phyloP scores from a whole-genome alignment of 2,113 vertebrate genomes.

The Platysteira castanea region DNA sequence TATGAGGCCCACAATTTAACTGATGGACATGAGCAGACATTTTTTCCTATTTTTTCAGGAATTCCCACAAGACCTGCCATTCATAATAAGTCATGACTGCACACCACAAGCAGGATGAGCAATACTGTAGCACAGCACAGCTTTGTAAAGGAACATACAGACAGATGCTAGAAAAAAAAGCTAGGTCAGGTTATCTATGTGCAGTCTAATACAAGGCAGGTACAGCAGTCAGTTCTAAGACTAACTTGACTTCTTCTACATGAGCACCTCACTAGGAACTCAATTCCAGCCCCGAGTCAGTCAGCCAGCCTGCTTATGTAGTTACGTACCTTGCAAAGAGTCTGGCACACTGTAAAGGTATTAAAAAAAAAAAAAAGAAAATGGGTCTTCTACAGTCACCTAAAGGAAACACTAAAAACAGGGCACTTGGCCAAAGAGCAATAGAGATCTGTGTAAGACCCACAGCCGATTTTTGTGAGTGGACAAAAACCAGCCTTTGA shows the following conservation, averaged over 20 bases:
- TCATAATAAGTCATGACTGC: neutral
- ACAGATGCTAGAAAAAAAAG: neutral
- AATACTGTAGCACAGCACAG: neutral
- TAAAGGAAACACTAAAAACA: neutral
- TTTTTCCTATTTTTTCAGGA: neutral
- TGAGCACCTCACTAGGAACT: neutral
- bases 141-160: neutral
- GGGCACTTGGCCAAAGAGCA: neutral
- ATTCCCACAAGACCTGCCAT: neutral
- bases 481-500: neutral
- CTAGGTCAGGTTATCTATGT: neutral
- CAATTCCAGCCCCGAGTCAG: neutral
- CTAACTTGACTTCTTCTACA: neutral
- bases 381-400: neutral
- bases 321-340: neutral
- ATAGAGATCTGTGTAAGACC: neutral
- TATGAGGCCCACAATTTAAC: neutral
- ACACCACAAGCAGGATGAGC: neutral
- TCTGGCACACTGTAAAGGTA: neutral
- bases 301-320: neutral
- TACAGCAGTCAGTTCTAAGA: neutral
- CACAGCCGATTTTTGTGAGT: neutral
- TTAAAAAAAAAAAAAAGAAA: neutral
- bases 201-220: neutral
- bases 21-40: neutral